Percentiles rank a stretch among this genome's conserved stretches.
phyloP scores from a whole-genome alignment of 2,113 vertebrate species.

The Ptyas mucosa region DNA sequence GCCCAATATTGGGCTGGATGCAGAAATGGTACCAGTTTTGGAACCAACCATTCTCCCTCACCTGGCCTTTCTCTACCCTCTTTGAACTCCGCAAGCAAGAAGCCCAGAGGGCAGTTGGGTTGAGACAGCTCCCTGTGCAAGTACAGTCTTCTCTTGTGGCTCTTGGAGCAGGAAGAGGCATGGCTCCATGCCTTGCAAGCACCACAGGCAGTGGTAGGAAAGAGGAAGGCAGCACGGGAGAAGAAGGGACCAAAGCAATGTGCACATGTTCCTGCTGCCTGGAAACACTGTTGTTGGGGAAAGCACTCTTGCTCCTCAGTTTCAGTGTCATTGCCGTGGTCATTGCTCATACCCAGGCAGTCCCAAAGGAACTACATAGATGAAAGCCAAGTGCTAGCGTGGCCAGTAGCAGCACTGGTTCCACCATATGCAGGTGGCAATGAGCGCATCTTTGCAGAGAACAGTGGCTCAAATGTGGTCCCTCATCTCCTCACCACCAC shows the following conservation, averaged over 20 bases:
- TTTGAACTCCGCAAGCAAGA: neutral
- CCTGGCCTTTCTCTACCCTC: neutral
- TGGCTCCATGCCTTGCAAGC: neutral
- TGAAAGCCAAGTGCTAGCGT: neutral
- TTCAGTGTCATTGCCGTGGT: constrained; percentile 45
- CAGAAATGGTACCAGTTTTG: too few relatives aligned
- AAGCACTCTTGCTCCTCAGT: neutral
- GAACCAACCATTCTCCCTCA: neutral
- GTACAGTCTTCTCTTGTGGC: neutral
- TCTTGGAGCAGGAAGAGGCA: neutral
- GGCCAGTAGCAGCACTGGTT: constrained; percentile 29
- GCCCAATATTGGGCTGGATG: too few relatives aligned
- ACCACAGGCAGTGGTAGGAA: neutral
- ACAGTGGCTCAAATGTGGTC: too few relatives aligned
- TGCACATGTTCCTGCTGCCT: neutral
- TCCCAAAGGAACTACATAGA: neutral
- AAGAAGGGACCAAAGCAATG: fast-evolving
- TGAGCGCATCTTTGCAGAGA: too few relatives aligned
- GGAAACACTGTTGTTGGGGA: constrained; percentile 57
- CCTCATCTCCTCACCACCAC: too few relatives aligned
- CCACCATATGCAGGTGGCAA: too few relatives aligned
- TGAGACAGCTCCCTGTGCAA: neutral
- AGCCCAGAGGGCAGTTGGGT: neutral
- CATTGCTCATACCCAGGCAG: constrained; percentile 71
- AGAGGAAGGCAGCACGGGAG: neutral